Base-by-base conservation (phyloP, 2,113 vertebrate genomes). In the Pluvianellus socialis region DNA sequence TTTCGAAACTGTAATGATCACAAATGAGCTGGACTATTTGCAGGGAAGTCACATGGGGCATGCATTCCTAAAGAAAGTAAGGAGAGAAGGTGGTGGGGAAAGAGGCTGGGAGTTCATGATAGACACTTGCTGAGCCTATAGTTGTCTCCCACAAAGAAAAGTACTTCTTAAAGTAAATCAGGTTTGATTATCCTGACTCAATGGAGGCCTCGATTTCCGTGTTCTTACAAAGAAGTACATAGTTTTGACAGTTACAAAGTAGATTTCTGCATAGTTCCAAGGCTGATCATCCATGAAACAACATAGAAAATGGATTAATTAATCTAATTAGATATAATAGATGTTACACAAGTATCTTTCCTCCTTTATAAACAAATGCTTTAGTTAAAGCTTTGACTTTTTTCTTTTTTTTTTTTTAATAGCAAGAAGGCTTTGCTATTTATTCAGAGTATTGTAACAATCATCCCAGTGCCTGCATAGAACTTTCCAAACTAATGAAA, bases 371-470 rank as follows among this genome's bases (percentile, higher is more conserved):
- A 20, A 35, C 21, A 68, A 75, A 83, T 61, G 35, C 26, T 86
- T 68, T 2, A 59, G 4, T 49, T 84, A 74, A 95, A 73, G 28
- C 14, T 94, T 38, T 92, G 55, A 33, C 40, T 62, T 82, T 45
- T 70, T 70, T 63, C 40, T 42, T 22, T n/a, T 42, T 74, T 32
- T 80, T 35, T 59, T 87, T 66, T 96, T 70, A 55, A 24, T 76
- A 99, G 99, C 99, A 98, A 93, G 99, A 99, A 71, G 99, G 99
- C 79, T 99, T 99, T 96, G 98, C 99, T 28, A 99, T 99, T 98
- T 99, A 99, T 94, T 99, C 99, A 0, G 99, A 99, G 79, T 99
- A 99, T 93, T 99, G 99, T 79, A 99, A 99, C 97, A 99, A 99
- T 89, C 99, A 99, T 96, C 99, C 99, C 1, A 97, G 98, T 12